Conservation (phyloP, 2,888 invertebrate genomes). For the Eremobia ochroleuca region DNA sequence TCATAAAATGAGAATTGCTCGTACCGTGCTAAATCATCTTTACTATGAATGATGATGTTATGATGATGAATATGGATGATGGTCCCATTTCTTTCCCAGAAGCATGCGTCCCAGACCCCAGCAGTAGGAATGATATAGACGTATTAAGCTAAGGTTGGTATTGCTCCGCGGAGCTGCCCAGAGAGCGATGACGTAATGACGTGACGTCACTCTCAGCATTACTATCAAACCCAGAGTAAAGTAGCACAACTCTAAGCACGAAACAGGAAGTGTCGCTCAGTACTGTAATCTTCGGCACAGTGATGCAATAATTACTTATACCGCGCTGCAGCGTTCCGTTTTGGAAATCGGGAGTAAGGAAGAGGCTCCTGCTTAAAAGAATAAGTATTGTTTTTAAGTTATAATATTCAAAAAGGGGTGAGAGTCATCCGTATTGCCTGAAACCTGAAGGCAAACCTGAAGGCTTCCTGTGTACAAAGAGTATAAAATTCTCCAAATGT, state of each 20-base stretch:
- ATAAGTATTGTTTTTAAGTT: background rate
- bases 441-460: background rate
- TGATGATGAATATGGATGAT: too few species aligned
- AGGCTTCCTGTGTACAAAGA: background rate
- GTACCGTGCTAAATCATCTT: too few species aligned
- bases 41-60: too few species aligned
- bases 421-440: background rate
- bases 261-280: slow-evolving; percentile 79
- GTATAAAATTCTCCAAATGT: background rate
- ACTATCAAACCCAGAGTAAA: slow-evolving; percentile 55
- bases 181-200: background rate
- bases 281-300: slow-evolving; percentile 83
- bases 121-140: background rate
- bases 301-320: slow-evolving; percentile 88
- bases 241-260: slow-evolving; percentile 64
- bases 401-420: background rate
- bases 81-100: too few species aligned
- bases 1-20: background rate
- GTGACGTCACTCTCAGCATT: slow-evolving; percentile 7
- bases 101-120: too few species aligned
- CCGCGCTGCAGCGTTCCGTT: slow-evolving; percentile 80
- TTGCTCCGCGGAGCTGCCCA: background rate
- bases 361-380: slow-evolving; percentile 42
- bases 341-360: slow-evolving; percentile 71
- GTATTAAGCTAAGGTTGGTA: background rate